Evolutionary conservation across 2,797 vertebrate species (phyloP).

Genomic region (Pangasius larnaudii): DNA sequence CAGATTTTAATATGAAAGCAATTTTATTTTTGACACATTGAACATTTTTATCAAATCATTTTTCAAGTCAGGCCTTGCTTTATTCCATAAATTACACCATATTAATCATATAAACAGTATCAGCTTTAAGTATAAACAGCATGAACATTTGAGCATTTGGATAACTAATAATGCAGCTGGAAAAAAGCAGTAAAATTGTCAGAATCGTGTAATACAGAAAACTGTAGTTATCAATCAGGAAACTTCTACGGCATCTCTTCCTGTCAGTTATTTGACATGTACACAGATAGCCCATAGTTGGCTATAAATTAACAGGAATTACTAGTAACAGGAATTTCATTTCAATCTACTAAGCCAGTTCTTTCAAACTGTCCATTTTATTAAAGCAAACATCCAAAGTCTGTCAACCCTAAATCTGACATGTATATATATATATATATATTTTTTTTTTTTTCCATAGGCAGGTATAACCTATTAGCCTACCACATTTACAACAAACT

Average conservation of each 20-base stretch:
- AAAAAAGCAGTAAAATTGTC: background rate
- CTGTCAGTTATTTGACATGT: background rate
- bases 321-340: background rate
- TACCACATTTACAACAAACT: too few species aligned
- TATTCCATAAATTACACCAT: background rate
- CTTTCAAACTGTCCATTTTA: too few species aligned
- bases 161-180: background rate
- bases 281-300: background rate
- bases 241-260: background rate
- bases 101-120: background rate
- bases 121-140: background rate
- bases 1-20: background rate
- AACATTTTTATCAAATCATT: background rate
- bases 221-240: background rate
- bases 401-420: too few species aligned
- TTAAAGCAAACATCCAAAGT: too few species aligned
- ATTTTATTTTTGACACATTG: background rate
- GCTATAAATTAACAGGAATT: background rate
- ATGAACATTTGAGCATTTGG: background rate
- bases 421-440: too few species aligned
- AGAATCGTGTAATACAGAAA: background rate
- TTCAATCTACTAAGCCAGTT: background rate
- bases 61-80: background rate
- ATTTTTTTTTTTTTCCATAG: too few species aligned
- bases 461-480: too few species aligned